Evolutionary conservation across 2,113 vertebrate genomes (phyloP), one percentile per base, ranked within the genome.

Genomic region (Paracanthobrama guichenoti): DNA sequence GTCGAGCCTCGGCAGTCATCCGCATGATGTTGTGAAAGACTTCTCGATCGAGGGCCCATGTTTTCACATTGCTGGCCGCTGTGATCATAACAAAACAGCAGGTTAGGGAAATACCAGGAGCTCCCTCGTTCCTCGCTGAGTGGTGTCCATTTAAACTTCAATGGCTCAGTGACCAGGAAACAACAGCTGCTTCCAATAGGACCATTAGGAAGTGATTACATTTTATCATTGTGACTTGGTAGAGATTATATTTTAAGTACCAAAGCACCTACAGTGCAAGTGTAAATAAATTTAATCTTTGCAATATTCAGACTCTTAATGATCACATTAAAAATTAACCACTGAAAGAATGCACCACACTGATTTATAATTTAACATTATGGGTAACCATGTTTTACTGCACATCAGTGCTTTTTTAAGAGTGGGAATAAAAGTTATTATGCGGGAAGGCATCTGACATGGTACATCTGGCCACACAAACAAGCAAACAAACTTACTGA

Each of bases 21-120:
- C 97, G 95, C 96, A 98, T 97, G 89, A 98, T 97, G 90, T 97
- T 98, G 91, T 97, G 97, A 87, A 98, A 98, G 22, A 96, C 96
- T 53, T 97, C 96, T 84, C 97, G 95, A 90, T 98, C 97, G 79
- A 98, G 84, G 57, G 95, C 96, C 97, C 97, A 98, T 6, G 96
- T 96, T 91, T 93, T 95, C 88, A 96, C 96, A 79, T 91, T 92
- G 88, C 94, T 96, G 89, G 94, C 93, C 76, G 96, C 97, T 98
- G 94, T 14, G 85, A 87, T 76, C 85, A 66, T 14, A 71, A 79
- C 79, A 55, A 82, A 50, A 76, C 20, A 82, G 28, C 67, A 82
- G 85, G 83, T 88, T 28, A 85, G 75, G 39, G 39, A 79, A 86
- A 82, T 46, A 50, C 31, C 44, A 59, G 28, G 10, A 60, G 31